Conservation (phyloP, 53 echinoderm and acorn worm species). For the Holothuria scabra region DNA sequence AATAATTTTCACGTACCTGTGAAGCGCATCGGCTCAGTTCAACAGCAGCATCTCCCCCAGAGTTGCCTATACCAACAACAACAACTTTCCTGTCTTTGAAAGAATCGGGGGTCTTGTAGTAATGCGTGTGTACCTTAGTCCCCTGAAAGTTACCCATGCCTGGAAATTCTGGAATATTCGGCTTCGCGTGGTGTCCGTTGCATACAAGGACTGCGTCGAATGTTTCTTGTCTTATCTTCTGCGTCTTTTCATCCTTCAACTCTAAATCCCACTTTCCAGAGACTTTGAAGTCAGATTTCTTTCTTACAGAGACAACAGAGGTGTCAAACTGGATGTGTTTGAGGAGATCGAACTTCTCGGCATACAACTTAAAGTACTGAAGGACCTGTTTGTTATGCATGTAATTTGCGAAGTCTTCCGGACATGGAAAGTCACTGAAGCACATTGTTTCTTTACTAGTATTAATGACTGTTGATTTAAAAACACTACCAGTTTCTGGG, state of each 20-base stretch:
- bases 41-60: conserved; percentile 58
- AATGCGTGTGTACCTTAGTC: conserved; percentile 68
- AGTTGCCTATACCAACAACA: conserved; percentile 59
- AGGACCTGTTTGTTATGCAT: conserved; percentile 79
- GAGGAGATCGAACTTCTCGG: conserved; percentile 45
- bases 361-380: conserved; percentile 47
- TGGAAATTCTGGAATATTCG: conserved; percentile 56
- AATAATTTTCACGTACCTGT: conserved; percentile 74
- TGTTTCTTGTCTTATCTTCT: conserved; percentile 23
- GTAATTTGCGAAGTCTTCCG: conserved; percentile 72
- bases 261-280: conserved; percentile 55
- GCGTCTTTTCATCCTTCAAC: conserved; percentile 1
- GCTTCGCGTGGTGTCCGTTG: conserved; percentile 68
- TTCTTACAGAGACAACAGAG: conserved; percentile 20
- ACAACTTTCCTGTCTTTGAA: conserved; percentile 71
- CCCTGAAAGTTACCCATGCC: conserved; percentile 77
- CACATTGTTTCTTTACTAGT: conserved; percentile 65
- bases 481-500: conserved; percentile 34
- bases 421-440: conserved; percentile 83
- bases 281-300: conserved; percentile 45
- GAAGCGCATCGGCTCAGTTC: conserved; percentile 57
- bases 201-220: conserved; percentile 77
- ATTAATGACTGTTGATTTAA: conserved; percentile 58
- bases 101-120: conserved; percentile 52
- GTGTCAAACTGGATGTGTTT: conserved; percentile 55